These are phyloP conservation scores for Pelobates fuscus DNA, from an alignment of 2,113 vertebrate genomes.

Conservation along the genomic window DNA sequence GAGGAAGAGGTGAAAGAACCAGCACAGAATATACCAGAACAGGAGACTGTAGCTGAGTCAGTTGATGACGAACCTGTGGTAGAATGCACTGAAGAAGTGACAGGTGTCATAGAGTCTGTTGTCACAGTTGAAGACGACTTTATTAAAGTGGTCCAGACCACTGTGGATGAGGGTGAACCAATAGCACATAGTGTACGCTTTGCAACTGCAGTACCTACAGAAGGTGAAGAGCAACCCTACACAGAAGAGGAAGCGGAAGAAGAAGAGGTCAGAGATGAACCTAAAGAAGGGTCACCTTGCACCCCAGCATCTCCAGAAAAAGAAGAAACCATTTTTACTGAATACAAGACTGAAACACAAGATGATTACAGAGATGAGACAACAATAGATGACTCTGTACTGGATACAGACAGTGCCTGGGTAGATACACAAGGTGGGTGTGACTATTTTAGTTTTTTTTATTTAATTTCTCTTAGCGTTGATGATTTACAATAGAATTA, in stretches of 20 bases:
- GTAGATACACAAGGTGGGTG: constrained; percentile 94
- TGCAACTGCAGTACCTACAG: constrained; percentile 74
- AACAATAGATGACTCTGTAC: constrained; percentile 95
- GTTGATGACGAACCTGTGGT: constrained; percentile 58
- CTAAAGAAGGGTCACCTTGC: constrained; percentile 74
- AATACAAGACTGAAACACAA: constrained; percentile 85
- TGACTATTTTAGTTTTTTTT: constrained; percentile 58
- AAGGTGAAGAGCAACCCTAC: constrained; percentile 68
- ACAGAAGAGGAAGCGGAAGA: constrained; percentile 73
- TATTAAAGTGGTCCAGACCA: constrained; percentile 93
- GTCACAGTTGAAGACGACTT: constrained; percentile 97
- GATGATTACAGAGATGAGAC: constrained; percentile 95
- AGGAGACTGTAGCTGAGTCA: constrained; percentile 29
- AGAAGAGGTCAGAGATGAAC: constrained; percentile 70
- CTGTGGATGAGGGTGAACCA: constrained; percentile 87
- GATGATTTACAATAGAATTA: background rate
- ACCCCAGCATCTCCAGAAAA: constrained; percentile 73
- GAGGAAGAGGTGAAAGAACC: constrained; percentile 66
- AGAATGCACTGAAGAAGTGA: constrained; percentile 64
- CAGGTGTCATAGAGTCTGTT: constrained; percentile 89
- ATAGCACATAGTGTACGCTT: constrained; percentile 91
- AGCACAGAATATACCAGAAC: constrained; percentile 60
- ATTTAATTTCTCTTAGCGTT: no score
- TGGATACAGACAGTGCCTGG: constrained; percentile 96
- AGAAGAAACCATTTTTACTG: constrained; percentile 73